These are phyloP conservation scores for Tinea trinotella DNA, from an alignment of 2,888 invertebrate species.

Conservation along the genomic window DNA sequence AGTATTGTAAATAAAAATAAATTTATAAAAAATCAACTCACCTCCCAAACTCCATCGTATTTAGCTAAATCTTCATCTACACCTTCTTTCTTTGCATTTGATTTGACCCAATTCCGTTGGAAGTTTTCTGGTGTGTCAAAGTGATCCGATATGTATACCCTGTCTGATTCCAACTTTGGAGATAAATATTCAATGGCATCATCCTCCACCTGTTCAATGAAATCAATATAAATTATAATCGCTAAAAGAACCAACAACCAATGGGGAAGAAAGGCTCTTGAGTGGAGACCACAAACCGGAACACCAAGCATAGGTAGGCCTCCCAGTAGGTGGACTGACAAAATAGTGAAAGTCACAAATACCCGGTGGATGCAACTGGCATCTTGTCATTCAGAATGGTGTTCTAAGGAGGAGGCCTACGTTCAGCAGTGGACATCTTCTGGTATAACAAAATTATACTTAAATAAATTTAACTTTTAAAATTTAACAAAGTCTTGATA, in stretches of 20 bases:
- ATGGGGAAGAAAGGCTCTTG: too few relatives aligned
- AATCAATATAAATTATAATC: neutral
- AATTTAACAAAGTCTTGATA: too few relatives aligned
- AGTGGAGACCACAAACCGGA: too few relatives aligned
- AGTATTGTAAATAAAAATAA: neutral
- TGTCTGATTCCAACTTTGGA: constrained; percentile 75
- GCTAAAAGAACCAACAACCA: neutral
- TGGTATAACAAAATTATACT: too few relatives aligned
- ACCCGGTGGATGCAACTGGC: too few relatives aligned
- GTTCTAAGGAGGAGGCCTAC: too few relatives aligned
- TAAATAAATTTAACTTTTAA: too few relatives aligned
- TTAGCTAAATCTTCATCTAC: constrained; percentile 92
- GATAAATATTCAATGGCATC: constrained; percentile 76
- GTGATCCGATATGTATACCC: constrained; percentile 85
- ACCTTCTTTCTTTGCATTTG: constrained; percentile 92
- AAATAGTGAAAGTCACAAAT: too few relatives aligned
- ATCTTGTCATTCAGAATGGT: too few relatives aligned
- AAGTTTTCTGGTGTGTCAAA: constrained; percentile 85
- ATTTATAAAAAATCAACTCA: constrained; percentile 26
- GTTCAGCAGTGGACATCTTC: too few relatives aligned
- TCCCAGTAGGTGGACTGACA: too few relatives aligned
- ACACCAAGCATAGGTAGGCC: too few relatives aligned
- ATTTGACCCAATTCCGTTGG: constrained; percentile 86
- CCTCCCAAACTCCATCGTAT: constrained; percentile 89
- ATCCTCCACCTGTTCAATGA: constrained; percentile 35